Evolutionary conservation across 2,113 vertebrate genomes (phyloP).

Genomic region (human): DNA sequence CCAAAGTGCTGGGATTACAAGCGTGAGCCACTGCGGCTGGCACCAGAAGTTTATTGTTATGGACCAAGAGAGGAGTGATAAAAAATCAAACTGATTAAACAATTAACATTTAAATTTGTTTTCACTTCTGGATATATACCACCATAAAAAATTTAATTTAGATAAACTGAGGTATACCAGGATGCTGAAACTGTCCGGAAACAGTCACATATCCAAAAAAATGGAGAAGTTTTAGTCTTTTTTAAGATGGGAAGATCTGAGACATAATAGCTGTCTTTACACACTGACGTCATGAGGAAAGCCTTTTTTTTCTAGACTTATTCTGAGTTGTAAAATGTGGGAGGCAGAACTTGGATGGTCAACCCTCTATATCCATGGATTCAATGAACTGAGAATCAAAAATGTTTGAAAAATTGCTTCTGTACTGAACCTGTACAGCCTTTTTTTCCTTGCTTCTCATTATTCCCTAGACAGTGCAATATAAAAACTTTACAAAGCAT

Average conservation of each 20-base stretch:
- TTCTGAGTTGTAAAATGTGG: background rate
- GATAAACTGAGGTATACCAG: background rate
- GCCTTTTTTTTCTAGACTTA: background rate
- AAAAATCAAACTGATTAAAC: background rate
- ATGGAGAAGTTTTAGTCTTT: conserved; percentile 18
- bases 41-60: background rate
- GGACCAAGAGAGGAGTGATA: background rate
- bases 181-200: background rate
- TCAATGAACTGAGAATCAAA: background rate
- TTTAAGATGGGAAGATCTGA: conserved; percentile 34
- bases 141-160: background rate
- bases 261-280: background rate
- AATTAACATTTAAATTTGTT: background rate
- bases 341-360: background rate
- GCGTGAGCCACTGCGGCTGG: too few species aligned
- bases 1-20: too few species aligned
- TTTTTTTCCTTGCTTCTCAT: background rate
- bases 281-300: background rate
- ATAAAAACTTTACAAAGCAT: background rate
- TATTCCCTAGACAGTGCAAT: background rate
- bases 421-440: background rate
- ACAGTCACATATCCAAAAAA: conserved; percentile 11
- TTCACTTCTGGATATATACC: background rate
- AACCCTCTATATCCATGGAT: background rate
- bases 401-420: background rate